These are phyloP conservation scores for Trichopria drosophilae DNA, from an alignment of 2,888 invertebrate species.

Conservation along the genomic window DNA sequence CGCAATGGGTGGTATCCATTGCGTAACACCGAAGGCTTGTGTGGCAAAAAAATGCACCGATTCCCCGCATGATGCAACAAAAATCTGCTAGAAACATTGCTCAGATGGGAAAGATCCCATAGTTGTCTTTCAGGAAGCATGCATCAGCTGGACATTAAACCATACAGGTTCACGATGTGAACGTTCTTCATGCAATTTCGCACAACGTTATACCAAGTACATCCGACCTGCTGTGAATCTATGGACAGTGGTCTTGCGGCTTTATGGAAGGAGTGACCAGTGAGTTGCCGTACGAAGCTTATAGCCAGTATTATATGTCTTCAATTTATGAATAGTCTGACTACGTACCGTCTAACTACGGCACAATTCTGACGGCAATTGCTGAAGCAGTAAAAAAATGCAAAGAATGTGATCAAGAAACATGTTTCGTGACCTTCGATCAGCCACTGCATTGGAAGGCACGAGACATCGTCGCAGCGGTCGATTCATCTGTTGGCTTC, in stretches of 20 bases:
- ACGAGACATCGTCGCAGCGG: slow-evolving; percentile 3
- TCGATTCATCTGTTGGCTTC: too few species aligned
- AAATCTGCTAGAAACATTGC: neutral
- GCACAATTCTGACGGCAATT: too few species aligned
- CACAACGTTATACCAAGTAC: too few species aligned
- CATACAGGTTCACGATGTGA: neutral
- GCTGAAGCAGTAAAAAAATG: too few species aligned
- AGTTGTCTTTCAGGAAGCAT: neutral
- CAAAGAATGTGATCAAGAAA: too few species aligned
- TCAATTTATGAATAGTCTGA: too few species aligned
- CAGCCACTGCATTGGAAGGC: too few species aligned
- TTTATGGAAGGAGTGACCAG: slow-evolving; percentile 6
- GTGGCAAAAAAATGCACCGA: neutral
- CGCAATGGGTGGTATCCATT: slow-evolving; percentile 5
- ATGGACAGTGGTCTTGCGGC: slow-evolving; percentile 1
- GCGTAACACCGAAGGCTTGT: neutral
- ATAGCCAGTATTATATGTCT: too few species aligned
- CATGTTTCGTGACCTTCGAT: too few species aligned
- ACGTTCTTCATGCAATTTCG: neutral
- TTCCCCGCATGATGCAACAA: neutral
- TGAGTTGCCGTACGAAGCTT: too few species aligned
- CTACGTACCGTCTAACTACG: too few species aligned
- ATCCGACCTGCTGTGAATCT: slow-evolving; percentile 4
- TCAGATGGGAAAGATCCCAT: neutral
- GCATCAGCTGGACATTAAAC: neutral